Evolutionary conservation across 2,797 vertebrate genomes (phyloP).

Genomic region (Schizothorax lantsangensis): DNA sequence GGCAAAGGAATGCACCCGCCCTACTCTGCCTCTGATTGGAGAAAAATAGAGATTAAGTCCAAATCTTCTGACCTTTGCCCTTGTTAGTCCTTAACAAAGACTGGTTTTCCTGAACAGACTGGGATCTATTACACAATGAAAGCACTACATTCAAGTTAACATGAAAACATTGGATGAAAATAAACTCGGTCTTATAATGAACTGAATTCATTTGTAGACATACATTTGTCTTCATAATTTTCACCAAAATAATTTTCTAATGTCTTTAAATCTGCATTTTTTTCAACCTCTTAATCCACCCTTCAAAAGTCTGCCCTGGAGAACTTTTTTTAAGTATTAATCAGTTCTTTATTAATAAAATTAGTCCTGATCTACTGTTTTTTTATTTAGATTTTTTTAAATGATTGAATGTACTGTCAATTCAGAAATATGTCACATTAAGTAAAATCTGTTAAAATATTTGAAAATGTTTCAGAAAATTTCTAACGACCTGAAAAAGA

Average conservation of each 20-base stretch:
- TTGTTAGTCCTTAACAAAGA: neutral
- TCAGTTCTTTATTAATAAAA: neutral
- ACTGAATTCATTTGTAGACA: neutral
- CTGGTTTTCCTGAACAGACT: neutral
- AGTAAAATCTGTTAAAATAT: neutral
- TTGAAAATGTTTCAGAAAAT: neutral
- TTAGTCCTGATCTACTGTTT: neutral
- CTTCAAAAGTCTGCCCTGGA: neutral
- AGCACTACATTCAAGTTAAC: neutral
- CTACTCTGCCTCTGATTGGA: too few species aligned
- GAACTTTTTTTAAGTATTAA: neutral
- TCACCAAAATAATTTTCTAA: neutral
- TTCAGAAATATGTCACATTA: neutral
- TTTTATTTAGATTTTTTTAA: neutral
- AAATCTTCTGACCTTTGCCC: constrained; percentile 30
- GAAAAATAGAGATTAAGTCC: constrained; percentile 9
- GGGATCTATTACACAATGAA: neutral
- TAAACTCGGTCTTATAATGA: neutral
- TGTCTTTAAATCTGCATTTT: neutral
- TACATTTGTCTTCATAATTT: neutral
- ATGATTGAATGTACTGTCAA: neutral
- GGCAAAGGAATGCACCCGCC: too few species aligned
- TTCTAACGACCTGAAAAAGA: too few species aligned
- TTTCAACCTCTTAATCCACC: neutral
- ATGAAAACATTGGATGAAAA: neutral